Evolutionary conservation across 2,797 vertebrate species (phyloP).

Genomic region (Heliangelus exortis): DNA sequence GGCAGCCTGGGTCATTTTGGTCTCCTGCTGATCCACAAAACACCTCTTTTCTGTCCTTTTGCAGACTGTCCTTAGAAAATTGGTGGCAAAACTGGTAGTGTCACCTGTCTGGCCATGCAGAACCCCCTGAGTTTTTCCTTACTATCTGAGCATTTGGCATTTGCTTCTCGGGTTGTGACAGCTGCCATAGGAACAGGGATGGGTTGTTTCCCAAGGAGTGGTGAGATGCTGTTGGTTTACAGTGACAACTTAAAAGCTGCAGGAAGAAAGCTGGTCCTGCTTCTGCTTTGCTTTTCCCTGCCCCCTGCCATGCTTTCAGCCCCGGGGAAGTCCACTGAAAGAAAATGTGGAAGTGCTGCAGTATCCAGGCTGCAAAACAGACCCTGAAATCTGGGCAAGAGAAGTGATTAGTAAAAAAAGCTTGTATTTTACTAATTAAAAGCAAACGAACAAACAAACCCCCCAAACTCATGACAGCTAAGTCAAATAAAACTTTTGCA

Average conservation of each 20-base stretch:
- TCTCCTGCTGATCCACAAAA: background rate
- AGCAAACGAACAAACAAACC: background rate
- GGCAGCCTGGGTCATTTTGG: rapidly evolving
- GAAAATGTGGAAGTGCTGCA: background rate
- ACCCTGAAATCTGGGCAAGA: background rate
- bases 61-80: background rate
- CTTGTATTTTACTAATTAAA: background rate
- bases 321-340: background rate
- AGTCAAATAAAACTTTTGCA: background rate
- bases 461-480: background rate
- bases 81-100: background rate
- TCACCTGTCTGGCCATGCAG: background rate
- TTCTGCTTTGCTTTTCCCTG: background rate
- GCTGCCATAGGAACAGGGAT: background rate
- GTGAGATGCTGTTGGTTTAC: background rate
- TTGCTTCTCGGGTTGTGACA: background rate
- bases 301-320: background rate
- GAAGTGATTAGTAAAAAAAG: background rate
- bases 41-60: background rate
- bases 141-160: background rate
- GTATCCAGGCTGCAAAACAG: background rate
- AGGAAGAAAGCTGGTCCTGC: rapidly evolving
- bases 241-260: background rate
- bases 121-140: background rate
- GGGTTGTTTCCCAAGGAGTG: background rate